phyloP scores from a whole-genome alignment of 1,140 invertebrate genomes.

The Nephila pilipes region DNA sequence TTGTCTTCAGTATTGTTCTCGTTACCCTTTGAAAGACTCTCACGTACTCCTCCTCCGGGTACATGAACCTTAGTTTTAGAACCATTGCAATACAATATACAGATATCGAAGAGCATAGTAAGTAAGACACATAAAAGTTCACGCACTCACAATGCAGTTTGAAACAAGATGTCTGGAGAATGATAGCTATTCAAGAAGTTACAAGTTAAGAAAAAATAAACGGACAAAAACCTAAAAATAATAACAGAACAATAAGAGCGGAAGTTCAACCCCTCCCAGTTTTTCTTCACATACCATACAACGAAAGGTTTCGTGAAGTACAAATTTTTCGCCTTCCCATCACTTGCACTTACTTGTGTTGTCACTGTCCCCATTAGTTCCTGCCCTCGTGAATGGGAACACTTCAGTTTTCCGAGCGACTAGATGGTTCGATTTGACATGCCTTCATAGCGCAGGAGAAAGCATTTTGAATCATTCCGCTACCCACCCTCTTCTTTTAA shows the following conservation, averaged over 20 bases:
- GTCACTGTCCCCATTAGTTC: constrained; percentile 22
- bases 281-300: constrained; percentile 7
- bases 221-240: neutral
- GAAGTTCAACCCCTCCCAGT: neutral
- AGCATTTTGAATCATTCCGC: constrained; percentile 26
- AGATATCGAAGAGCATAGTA: too few relatives aligned
- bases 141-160: too few relatives aligned
- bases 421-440: constrained; percentile 27
- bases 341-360: neutral
- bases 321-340: constrained; percentile 9
- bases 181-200: too few relatives aligned
- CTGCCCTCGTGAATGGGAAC: neutral
- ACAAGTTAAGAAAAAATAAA: too few relatives aligned
- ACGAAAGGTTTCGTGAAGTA: constrained; percentile 3
- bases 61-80: too few relatives aligned
- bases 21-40: too few relatives aligned
- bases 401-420: constrained; percentile 42
- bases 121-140: too few relatives aligned
- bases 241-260: neutral
- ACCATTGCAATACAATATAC: too few relatives aligned
- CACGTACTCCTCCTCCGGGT: too few relatives aligned
- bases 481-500: neutral
- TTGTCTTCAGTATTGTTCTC: too few relatives aligned
- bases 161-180: too few relatives aligned
- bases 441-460: constrained; percentile 17